These are phyloP conservation scores for Yponomeuta sedellus DNA, from an alignment of 2,888 invertebrate species.

Conservation along the genomic window DNA sequence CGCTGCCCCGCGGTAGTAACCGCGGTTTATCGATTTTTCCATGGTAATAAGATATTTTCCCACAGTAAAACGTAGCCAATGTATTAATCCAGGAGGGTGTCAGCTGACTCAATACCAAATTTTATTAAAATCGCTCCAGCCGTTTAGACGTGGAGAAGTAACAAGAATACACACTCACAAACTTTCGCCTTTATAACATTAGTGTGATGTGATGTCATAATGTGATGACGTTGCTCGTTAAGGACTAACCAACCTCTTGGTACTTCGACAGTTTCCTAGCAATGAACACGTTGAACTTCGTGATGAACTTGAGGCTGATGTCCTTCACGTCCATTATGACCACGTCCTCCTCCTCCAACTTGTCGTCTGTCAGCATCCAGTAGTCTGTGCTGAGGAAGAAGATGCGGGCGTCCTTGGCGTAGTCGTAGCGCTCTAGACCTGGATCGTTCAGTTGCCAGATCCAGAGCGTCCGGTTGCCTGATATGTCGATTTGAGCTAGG, in stretches of 20 bases:
- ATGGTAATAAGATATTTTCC: no score
- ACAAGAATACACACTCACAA: no score
- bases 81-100: no score
- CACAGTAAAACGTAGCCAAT: no score
- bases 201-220: no score
- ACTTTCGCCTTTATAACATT: no score
- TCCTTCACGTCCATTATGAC: slow-evolving; percentile 59
- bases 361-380: slow-evolving; percentile 39
- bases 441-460: slow-evolving; percentile 56
- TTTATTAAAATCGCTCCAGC: no score
- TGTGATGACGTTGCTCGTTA: no score
- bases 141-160: no score
- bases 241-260: slow-evolving; percentile 66
- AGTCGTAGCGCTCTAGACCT: slow-evolving; percentile 55
- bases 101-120: no score
- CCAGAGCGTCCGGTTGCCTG: slow-evolving; percentile 49
- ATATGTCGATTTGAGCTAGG: slow-evolving; percentile 40
- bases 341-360: slow-evolving; percentile 45
- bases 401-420: slow-evolving; percentile 45
- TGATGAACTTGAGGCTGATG: slow-evolving; percentile 53
- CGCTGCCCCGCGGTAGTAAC: no score
- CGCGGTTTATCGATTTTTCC: no score
- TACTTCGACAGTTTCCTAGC: slow-evolving; percentile 79
- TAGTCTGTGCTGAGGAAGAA: slow-evolving; percentile 52
- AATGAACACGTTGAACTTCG: slow-evolving; percentile 79